Conservation (phyloP, 2,113 vertebrate genomes). For the Malurus melanocephalus region DNA sequence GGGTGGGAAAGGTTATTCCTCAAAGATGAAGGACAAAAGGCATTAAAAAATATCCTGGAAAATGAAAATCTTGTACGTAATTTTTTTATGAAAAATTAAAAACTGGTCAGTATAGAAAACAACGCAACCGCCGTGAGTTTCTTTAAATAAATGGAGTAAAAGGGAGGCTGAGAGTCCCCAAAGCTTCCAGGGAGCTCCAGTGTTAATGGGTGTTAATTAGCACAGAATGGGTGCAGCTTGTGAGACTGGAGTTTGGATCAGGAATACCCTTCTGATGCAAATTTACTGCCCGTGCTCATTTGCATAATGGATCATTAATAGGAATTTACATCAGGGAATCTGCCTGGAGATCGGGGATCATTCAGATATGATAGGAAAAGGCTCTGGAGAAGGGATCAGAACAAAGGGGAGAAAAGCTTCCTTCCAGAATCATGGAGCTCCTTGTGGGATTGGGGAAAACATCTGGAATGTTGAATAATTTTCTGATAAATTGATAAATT, state of each 20-base stretch:
- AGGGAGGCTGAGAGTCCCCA: neutral
- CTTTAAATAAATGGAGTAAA: neutral
- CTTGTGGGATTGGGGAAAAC: neutral
- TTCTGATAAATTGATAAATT: neutral
- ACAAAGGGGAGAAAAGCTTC: neutral
- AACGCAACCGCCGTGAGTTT: neutral
- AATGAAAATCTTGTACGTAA: neutral
- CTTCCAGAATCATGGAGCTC: neutral
- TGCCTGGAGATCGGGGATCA: neutral
- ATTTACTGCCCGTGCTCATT: neutral
- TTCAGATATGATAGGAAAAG: neutral
- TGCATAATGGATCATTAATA: neutral
- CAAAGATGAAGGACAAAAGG: neutral
- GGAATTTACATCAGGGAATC: neutral
- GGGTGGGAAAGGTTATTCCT: neutral
- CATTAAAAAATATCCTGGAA: neutral
- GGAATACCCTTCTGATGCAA: neutral
- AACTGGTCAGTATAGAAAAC: neutral
- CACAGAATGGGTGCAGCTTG: neutral
- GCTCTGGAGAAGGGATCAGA: neutral
- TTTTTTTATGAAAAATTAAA: no score
- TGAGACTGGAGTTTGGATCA: conserved; percentile 12
- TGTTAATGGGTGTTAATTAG: conserved; percentile 20
- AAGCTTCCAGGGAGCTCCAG: neutral
- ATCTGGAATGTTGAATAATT: neutral